A percentile compares a stretch with the other conserved stretches of the same genome.
Evolutionary conservation across 2,113 vertebrate species (phyloP).

Genomic region (Colossoma macropomum): DNA sequence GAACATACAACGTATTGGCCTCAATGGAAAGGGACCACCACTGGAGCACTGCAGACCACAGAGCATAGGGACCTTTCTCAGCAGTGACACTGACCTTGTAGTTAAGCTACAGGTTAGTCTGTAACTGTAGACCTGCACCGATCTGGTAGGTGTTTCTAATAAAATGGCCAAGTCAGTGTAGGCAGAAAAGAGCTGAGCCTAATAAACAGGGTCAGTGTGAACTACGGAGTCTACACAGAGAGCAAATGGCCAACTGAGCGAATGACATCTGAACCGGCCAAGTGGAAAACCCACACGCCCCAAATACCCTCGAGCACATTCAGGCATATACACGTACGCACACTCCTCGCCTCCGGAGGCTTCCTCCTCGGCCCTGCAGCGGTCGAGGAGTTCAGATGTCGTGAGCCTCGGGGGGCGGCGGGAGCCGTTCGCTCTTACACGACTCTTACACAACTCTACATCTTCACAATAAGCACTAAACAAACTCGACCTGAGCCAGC

Average conservation of each 20-base stretch:
- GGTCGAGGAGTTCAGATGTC: too few species aligned
- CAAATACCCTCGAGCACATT: background rate
- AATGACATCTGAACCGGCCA: background rate
- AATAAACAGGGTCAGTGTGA: too few species aligned
- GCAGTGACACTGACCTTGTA: too few species aligned
- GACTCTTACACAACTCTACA: conserved; percentile 20
- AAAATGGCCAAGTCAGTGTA: background rate
- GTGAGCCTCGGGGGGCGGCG: background rate
- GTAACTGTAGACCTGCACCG: too few species aligned
- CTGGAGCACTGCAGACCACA: too few species aligned
- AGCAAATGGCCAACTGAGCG: background rate
- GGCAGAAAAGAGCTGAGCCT: too few species aligned
- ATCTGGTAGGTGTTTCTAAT: background rate
- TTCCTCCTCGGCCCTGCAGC: background rate
- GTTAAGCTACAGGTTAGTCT: too few species aligned
- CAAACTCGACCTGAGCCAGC: conserved; percentile 12
- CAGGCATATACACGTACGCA: conserved; percentile 16
- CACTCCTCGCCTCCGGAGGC: background rate
- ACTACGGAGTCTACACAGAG: background rate
- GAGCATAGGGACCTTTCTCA: too few species aligned
- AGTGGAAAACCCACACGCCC: background rate
- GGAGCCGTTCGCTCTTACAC: background rate
- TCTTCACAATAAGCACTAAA: conserved; percentile 49
- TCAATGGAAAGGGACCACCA: too few species aligned
- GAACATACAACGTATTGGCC: too few species aligned